Evolutionary conservation across 2,797 vertebrate species (phyloP).

Genomic region (Pipistrellus pipistrellus): DNA sequence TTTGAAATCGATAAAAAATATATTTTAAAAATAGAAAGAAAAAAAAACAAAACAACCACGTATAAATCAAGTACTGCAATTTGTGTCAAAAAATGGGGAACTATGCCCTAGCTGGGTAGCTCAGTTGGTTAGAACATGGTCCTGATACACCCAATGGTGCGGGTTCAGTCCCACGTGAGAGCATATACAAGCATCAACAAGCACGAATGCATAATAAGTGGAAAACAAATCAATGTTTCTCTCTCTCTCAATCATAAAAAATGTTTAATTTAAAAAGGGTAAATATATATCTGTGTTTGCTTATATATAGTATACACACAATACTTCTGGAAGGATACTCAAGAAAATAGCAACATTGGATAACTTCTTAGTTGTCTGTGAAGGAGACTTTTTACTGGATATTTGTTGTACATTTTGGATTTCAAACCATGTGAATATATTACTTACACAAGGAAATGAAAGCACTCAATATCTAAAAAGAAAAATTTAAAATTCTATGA

Average conservation of each 20-base stretch:
- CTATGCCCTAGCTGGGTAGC: background rate
- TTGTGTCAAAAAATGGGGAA: background rate
- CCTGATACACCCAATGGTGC: background rate
- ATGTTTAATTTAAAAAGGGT: background rate
- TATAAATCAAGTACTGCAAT: slow-evolving; percentile 2
- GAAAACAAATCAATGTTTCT: background rate
- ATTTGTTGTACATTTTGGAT: background rate
- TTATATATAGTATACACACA: background rate
- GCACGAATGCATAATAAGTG: background rate
- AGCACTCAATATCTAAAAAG: background rate
- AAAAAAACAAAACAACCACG: background rate
- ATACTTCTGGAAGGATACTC: slow-evolving; percentile 4
- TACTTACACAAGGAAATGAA: slow-evolving; percentile 9
- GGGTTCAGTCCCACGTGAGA: background rate
- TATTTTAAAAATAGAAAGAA: background rate
- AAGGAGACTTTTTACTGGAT: background rate
- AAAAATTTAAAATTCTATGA: background rate
- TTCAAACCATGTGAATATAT: background rate
- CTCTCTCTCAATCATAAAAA: background rate
- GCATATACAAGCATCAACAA: background rate
- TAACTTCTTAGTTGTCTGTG: background rate
- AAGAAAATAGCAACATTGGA: background rate
- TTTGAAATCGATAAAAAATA: background rate
- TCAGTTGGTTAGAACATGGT: background rate
- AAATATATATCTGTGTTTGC: background rate